Base-by-base conservation (phyloP, 2,113 vertebrate species). In the Platichthys flesus region DNA sequence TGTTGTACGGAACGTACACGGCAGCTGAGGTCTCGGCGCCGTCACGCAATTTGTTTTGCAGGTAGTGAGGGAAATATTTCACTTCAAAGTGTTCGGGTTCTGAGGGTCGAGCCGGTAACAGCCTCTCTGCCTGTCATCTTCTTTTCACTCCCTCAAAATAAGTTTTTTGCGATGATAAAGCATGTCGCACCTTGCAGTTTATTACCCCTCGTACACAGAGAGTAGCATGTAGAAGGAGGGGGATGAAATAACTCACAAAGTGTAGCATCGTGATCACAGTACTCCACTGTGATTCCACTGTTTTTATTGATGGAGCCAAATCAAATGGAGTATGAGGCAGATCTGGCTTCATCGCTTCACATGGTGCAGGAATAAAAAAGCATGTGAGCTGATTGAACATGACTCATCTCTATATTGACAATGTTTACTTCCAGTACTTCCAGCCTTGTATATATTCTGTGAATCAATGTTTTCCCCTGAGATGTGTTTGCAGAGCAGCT, bases 401-500 rank as follows among this genome's bases (percentile, higher is more conserved):
- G 59, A 79, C 57, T 81, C 37, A 52, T 51, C 20, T 61, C 49
- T 40, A 42, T 16, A 68, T 75, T 69, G 64, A 62, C 28, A 45
- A 45, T 65, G 37, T 71, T 83, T 86, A 68, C 68, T 60, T 76
- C 40, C 63, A 58, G 60, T 86, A 66, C 68, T 60, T 74, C 42
- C 63, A 58, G 60, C 54, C 28, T 78, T 83, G 88, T 81, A 31
- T 83, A 82, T 79, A 74, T 81, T 81, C 26, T 28, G 5, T 60
- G 51, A 85, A 81, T 84, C 72, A 62, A 10, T 78, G 72, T 88
- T 85, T 84, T 35, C 76, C 60, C 68, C 16, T 5, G 61, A 73
- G 56, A 76, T 79, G 69, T 28, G 54, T 87, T 68, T 81, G 78
- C 83, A 80, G 69, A 74, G 58, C 71, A 66, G 21, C 75, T 85